A percentile compares a stretch with the other conserved stretches of the same genome.
These are phyloP conservation scores for Cyaniris semiargus DNA, from an alignment of 2,888 invertebrate genomes.

Conservation along the genomic window DNA sequence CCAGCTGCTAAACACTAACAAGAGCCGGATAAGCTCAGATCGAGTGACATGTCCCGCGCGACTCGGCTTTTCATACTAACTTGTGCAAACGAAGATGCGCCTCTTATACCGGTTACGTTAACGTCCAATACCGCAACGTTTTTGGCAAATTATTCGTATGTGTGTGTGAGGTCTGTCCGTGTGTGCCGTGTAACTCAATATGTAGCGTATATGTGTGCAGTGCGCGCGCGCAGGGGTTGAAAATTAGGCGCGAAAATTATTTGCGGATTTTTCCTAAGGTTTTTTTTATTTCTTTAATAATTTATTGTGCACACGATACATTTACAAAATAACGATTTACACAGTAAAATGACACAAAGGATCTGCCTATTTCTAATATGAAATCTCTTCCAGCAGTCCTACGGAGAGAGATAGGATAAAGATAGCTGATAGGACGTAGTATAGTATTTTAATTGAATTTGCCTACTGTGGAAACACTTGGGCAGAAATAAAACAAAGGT, in stretches of 20 bases:
- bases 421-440: too few relatives aligned
- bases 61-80: slow-evolving; percentile 74
- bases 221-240: neutral
- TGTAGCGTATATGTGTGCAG: neutral
- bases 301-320: neutral
- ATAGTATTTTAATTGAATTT: too few relatives aligned
- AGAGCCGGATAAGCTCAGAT: slow-evolving; percentile 56
- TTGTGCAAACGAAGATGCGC: slow-evolving; percentile 79
- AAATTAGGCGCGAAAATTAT: neutral
- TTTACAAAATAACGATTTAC: too few relatives aligned
- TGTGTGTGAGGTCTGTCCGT: slow-evolving; percentile 67
- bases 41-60: slow-evolving; percentile 69
- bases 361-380: too few relatives aligned
- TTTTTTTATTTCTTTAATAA: neutral
- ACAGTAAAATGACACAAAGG: too few relatives aligned
- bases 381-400: too few relatives aligned
- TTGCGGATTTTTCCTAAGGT: neutral
- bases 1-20: slow-evolving; percentile 54
- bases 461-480: too few relatives aligned
- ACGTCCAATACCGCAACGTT: slow-evolving; percentile 76
- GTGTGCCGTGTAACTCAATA: slow-evolving; percentile 36
- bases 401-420: too few relatives aligned
- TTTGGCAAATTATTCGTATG: slow-evolving; percentile 69
- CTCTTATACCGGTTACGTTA: slow-evolving; percentile 79
- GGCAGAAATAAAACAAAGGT: too few relatives aligned